These are phyloP conservation scores for Tridacna gigas DNA, from an alignment of 2,888 invertebrate species.

Conservation along the genomic window DNA sequence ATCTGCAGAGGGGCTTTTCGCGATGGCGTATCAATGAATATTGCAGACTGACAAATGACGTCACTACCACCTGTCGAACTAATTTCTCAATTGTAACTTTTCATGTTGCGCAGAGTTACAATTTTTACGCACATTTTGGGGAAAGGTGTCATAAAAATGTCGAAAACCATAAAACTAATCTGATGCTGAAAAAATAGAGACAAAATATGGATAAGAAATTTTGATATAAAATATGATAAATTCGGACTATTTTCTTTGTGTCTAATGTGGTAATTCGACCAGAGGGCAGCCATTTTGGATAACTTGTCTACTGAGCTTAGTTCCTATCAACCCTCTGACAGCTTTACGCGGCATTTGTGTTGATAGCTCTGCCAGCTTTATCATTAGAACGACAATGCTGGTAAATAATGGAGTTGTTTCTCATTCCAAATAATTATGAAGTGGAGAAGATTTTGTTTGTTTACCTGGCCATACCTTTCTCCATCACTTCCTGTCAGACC, in stretches of 20 bases:
- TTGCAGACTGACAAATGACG: constrained; percentile 57
- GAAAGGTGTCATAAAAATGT: not conserved
- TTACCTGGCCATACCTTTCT: constrained; percentile 56
- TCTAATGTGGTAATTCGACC: constrained; percentile 13
- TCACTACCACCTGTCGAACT: constrained; percentile 67
- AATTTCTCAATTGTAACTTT: constrained; percentile 26
- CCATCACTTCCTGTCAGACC: constrained; percentile 26
- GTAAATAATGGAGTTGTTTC: not conserved
- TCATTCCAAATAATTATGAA: too few relatives aligned
- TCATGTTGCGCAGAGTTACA: not conserved
- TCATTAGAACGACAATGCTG: constrained; percentile 13
- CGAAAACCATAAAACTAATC: not conserved
- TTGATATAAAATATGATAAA: too few relatives aligned
- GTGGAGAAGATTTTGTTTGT: not conserved
- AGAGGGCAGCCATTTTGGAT: constrained; percentile 59
- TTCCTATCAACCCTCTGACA: constrained; percentile 8
- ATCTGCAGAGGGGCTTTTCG: too few relatives aligned
- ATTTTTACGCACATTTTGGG: not conserved
- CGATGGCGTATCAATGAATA: not conserved
- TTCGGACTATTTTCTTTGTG: constrained; percentile 26
- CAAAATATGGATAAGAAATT: too few relatives aligned
- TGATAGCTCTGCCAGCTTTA: not conserved
- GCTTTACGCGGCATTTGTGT: not conserved
- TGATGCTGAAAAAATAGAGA: not conserved
- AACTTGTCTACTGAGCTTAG: constrained; percentile 4